Conservation (phyloP, 2,888 invertebrate species). For the Campoplex capitator region DNA sequence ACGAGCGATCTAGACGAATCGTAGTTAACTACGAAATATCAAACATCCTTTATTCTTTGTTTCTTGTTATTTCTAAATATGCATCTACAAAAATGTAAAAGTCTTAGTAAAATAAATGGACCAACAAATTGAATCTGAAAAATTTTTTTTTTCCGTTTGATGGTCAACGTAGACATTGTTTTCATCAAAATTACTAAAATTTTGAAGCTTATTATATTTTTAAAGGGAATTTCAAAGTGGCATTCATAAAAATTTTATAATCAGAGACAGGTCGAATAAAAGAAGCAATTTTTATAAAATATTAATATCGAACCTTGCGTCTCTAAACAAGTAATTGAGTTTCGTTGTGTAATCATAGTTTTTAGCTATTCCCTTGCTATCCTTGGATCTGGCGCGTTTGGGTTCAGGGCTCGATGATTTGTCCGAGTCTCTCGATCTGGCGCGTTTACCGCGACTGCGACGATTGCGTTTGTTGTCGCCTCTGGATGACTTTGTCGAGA, state of each 20-base stretch:
- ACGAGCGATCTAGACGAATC: constrained; percentile 63
- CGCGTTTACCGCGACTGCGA: constrained; percentile 80
- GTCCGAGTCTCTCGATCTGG: constrained; percentile 78
- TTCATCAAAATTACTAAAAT: not conserved
- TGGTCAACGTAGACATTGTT: not conserved
- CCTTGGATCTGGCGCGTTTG: constrained; percentile 83
- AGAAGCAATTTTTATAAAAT: not conserved
- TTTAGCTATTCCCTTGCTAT: constrained; percentile 86
- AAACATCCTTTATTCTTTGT: not conserved
- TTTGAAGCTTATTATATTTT: not conserved
- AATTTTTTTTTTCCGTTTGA: not conserved
- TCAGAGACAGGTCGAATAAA: not conserved
- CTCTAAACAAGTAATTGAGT: constrained; percentile 96
- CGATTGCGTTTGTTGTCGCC: constrained; percentile 82
- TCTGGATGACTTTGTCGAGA: constrained; percentile 89
- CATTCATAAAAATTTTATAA: not conserved
- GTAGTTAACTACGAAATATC: not conserved
- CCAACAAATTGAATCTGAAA: not conserved
- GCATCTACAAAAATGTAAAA: too few relatives aligned
- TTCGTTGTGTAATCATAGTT: constrained; percentile 95
- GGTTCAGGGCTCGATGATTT: constrained; percentile 83
- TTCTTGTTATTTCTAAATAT: not conserved
- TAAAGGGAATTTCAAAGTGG: not conserved
- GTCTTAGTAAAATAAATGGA: too few relatives aligned
- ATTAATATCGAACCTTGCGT: constrained; percentile 87